Percentiles rank a stretch among this genome's conserved stretches.
These are phyloP conservation scores for Microcebus griseorufus DNA, from an alignment of 2,113 vertebrate genomes.

Conservation along the genomic window DNA sequence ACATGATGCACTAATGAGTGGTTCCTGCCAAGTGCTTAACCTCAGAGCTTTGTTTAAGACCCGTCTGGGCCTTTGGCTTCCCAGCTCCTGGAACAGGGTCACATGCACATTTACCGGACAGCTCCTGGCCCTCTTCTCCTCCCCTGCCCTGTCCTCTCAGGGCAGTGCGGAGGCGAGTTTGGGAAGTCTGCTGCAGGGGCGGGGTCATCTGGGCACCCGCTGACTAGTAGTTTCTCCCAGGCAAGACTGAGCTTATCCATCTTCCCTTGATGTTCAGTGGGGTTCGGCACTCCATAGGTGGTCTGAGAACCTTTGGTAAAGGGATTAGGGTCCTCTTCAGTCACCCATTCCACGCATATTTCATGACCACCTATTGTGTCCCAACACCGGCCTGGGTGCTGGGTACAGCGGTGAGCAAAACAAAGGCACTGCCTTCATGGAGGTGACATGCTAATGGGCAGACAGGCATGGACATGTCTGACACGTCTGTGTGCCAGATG, in stretches of 20 bases:
- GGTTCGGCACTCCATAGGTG: background rate
- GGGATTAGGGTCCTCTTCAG: background rate
- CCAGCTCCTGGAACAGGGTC: background rate
- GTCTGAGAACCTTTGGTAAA: background rate
- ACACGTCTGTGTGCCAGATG: no score
- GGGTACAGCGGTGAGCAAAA: background rate
- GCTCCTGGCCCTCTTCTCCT: background rate
- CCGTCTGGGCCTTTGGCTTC: background rate
- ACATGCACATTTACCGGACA: background rate
- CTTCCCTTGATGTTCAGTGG: background rate
- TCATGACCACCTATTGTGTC: background rate
- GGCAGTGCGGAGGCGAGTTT: background rate
- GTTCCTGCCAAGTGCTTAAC: background rate
- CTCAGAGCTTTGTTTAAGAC: background rate
- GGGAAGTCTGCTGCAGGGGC: background rate
- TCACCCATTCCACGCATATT: background rate
- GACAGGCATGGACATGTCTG: background rate
- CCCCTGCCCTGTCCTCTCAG: background rate
- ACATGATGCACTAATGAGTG: background rate
- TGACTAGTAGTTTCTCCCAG: background rate
- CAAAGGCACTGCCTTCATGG: background rate
- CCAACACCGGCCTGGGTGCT: background rate
- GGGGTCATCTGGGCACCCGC: background rate
- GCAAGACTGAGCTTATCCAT: background rate
- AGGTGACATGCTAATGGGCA: no score